These are phyloP conservation scores for Lethenteron reissneri DNA, from an alignment of 2,113 vertebrate genomes.

Conservation along the genomic window DNA sequence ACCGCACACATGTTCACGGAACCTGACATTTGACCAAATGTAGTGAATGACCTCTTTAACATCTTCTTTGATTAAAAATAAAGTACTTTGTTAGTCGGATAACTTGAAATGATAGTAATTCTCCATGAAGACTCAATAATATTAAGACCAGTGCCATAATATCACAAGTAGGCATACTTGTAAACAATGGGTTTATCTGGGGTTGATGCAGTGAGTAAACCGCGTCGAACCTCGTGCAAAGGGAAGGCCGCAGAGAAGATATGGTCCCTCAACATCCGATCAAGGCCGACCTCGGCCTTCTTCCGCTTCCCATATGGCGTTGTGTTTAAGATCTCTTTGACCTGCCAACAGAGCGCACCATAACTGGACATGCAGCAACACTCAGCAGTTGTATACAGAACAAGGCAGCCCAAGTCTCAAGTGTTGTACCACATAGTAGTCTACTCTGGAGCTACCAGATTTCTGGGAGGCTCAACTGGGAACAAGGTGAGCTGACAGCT, in stretches of 20 bases:
- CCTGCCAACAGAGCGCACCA: constrained; percentile 15
- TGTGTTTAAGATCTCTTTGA: constrained; percentile 34
- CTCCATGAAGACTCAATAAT: neutral
- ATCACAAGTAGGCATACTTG: neutral
- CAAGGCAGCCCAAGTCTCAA: neutral
- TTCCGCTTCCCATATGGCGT: constrained; percentile 30
- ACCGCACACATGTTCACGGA: no score
- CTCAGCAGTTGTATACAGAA: neutral
- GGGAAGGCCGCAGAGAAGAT: constrained; percentile 32
- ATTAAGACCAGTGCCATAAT: neutral
- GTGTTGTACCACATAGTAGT: neutral
- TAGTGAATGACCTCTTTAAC: no score
- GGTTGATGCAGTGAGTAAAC: no score
- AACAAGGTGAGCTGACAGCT: no score
- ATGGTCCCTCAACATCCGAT: constrained; percentile 28
- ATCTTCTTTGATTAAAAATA: no score
- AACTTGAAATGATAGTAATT: neutral
- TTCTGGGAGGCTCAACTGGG: neutral
- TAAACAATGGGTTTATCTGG: neutral
- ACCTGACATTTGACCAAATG: no score
- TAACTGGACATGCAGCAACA: neutral
- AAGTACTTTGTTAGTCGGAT: neutral
- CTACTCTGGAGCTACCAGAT: neutral
- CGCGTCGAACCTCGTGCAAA: constrained; percentile 23
- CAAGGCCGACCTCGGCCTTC: constrained; percentile 29